Evolutionary conservation across 2,888 invertebrate species (phyloP).

Genomic region (Spilarctia lutea): DNA sequence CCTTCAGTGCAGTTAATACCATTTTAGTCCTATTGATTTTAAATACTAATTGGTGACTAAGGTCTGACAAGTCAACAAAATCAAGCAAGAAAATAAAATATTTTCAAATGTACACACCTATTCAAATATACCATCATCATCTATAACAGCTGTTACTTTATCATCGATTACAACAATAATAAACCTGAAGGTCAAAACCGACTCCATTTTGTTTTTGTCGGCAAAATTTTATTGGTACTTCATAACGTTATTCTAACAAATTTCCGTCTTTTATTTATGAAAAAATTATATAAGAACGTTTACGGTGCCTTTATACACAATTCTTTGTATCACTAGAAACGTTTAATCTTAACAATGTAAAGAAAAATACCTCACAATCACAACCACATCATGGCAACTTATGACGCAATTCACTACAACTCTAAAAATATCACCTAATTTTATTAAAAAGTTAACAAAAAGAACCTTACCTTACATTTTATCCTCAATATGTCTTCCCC

Average conservation of each 20-base stretch:
- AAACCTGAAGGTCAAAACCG: slow-evolving; percentile 5
- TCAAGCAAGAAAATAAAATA: not conserved
- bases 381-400: slow-evolving; percentile 52
- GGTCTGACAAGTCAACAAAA: not conserved
- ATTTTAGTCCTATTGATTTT: not conserved
- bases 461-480: slow-evolving; percentile 68
- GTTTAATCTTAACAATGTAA: not conserved
- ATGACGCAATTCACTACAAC: slow-evolving; percentile 43
- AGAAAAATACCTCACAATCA: slow-evolving; percentile 33
- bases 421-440: slow-evolving; percentile 29
- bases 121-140: not conserved
- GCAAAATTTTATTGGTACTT: not conserved
- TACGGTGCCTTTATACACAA: not conserved
- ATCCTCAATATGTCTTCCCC: slow-evolving; percentile 57
- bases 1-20: not conserved
- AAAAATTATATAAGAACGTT: slow-evolving; percentile 5
- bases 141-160: not conserved
- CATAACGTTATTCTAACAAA: not conserved
- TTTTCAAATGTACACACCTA: not conserved
- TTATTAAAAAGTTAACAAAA: slow-evolving; percentile 42
- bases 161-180: not conserved
- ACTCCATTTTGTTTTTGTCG: slow-evolving; percentile 13
- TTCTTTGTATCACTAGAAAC: not conserved
- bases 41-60: not conserved
- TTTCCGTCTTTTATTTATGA: slow-evolving; percentile 2